phyloP scores from a whole-genome alignment of 2,888 invertebrate genomes.

The Gymnosoma rotundatum region DNA sequence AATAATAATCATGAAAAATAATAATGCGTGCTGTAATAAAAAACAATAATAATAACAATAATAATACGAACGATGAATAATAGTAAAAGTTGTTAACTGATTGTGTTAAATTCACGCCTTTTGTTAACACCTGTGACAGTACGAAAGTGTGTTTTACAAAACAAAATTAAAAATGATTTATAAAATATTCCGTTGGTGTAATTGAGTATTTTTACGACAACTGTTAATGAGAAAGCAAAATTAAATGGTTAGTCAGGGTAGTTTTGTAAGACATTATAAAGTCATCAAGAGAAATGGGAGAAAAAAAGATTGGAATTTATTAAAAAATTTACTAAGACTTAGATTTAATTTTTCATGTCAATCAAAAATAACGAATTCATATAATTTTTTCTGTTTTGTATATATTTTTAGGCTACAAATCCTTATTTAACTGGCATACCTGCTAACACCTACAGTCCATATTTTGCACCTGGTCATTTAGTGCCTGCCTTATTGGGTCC shows the following conservation, averaged over 20 bases:
- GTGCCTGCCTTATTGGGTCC: slow-evolving; percentile 95
- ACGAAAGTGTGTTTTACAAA: too few relatives aligned
- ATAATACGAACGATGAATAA: slow-evolving; percentile 11
- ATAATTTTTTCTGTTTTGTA: not conserved
- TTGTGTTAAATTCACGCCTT: slow-evolving; percentile 47
- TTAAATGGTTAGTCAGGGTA: too few relatives aligned
- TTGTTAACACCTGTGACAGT: slow-evolving; percentile 31
- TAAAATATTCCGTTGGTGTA: not conserved
- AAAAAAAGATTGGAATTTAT: too few relatives aligned
- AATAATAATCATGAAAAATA: slow-evolving; percentile 38
- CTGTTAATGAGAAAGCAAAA: not conserved
- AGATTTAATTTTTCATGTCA: too few relatives aligned
- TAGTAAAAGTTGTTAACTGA: slow-evolving; percentile 51
- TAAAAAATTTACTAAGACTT: too few relatives aligned
- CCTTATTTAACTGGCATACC: slow-evolving; percentile 96
- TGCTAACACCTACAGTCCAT: slow-evolving; percentile 95
- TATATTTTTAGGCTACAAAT: slow-evolving; percentile 88
- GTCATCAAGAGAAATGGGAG: too few relatives aligned
- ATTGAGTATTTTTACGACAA: not conserved
- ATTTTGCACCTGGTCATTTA: slow-evolving; percentile 93
- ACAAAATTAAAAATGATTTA: slow-evolving; percentile 6
- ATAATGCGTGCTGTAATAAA: slow-evolving; percentile 31
- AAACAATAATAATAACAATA: slow-evolving; percentile 18
- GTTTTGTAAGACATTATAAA: too few relatives aligned
- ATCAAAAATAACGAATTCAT: too few relatives aligned